Evolutionary conservation across 2,888 invertebrate species (phyloP), one percentile per base, ranked within the genome.

Genomic region (Tryphoninae sp.): DNA sequence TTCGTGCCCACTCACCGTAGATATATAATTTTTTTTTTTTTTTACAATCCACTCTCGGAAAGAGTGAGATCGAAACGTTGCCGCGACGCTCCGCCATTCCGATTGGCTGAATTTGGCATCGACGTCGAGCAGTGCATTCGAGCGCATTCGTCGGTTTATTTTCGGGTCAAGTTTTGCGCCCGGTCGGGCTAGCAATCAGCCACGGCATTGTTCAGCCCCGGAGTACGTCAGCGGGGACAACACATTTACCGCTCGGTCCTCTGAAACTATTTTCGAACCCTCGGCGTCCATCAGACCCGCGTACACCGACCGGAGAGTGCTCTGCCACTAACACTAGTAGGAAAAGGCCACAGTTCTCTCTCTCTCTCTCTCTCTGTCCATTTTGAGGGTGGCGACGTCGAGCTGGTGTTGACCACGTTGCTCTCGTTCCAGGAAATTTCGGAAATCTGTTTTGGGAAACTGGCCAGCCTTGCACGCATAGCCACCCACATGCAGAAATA

Each of bases 161-260:
- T 90, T 89, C 87, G 87, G 89, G 87, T 87, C 88, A 88, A 89
- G 88, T 89, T 89, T 89, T 83, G 90, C 89, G 85, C 86, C 85
- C 86, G 88, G 88, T 83, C 88, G 88, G 33, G 84, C 84, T 86
- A 86, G 88, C 91, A 91, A 91, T 91, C 91, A 91, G 89, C 86
- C 87, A 68, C 79, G 77, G 87, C 88, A 90, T 90, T 90, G 91
- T 91, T 87, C 87, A 76, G n/a, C 42, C 6, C 45, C 33, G 61
- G 19, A 55, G 19, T 55, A 55, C 23, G 13, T 69, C 64, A 76
- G 22, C 26, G 51, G 23, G 85, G 87, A 88, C 88, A 80, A 76
- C 76, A 82, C 74, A 64, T 81, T 81, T 78, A 71, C 78, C 55
- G 65, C 68, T 71, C 64, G 40, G 64, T 61, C n/a, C 55, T 45